Evolutionary conservation across 2,113 vertebrate species (phyloP).

Genomic region (Lophius piscatorius): DNA sequence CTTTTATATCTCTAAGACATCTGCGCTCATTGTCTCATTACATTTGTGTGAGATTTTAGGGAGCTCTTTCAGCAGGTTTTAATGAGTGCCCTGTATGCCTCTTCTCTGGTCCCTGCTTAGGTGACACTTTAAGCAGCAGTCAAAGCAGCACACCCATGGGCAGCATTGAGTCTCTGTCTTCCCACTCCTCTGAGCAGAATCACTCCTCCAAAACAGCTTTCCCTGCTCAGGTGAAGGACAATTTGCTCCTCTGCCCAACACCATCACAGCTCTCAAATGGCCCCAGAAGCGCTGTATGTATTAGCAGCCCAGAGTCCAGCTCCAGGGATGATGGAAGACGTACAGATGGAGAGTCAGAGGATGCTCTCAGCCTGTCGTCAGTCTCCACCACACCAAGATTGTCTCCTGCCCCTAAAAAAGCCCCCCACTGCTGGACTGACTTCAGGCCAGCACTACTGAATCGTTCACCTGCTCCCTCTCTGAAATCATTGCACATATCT

Average conservation of each 20-base stretch:
- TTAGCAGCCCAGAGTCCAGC: conserved; percentile 93
- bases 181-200: conserved; percentile 95
- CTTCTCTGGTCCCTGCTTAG: conserved; percentile 78
- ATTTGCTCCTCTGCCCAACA: conserved; percentile 60
- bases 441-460: conserved; percentile 76
- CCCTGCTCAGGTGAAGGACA: conserved; percentile 68
- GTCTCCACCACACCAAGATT: conserved; percentile 73
- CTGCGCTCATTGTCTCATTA: not conserved
- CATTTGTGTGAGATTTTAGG: not conserved
- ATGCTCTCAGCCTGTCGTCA: conserved; percentile 86
- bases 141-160: conserved; percentile 95
- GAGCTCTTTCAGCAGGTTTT: conserved; percentile 49
- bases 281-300: conserved; percentile 82
- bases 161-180: conserved; percentile 95
- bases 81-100: conserved; percentile 60
- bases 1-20: conserved; percentile 22
- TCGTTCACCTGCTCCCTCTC: conserved; percentile 79
- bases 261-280: conserved; percentile 79
- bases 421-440: conserved; percentile 76
- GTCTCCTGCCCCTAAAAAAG: conserved; percentile 83
- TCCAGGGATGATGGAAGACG: conserved; percentile 89
- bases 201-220: conserved; percentile 82
- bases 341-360: conserved; percentile 92
- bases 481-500: conserved; percentile 82
- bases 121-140: conserved; percentile 95